Percentiles rank a stretch among this genome's conserved stretches.
Evolutionary conservation across 2,113 vertebrate genomes (phyloP).

Genomic region (Oreotrochilus melanogaster): DNA sequence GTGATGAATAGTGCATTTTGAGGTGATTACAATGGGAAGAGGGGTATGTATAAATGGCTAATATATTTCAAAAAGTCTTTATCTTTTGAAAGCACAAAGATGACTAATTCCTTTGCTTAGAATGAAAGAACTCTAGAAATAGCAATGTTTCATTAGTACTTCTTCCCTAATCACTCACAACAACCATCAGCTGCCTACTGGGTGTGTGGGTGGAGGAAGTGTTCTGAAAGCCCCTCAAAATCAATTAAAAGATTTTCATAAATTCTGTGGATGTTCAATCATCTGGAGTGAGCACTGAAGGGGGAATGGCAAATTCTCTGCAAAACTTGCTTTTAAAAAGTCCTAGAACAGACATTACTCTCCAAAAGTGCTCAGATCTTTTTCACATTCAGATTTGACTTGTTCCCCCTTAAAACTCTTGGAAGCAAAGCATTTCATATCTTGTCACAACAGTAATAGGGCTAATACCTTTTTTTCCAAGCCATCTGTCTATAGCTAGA

Average conservation of each 20-base stretch:
- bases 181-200: background rate
- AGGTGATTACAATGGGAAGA: background rate
- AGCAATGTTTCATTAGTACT: background rate
- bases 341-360: background rate
- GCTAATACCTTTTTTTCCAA: background rate
- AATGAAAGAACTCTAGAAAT: background rate
- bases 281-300: background rate
- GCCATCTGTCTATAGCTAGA: background rate
- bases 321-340: background rate
- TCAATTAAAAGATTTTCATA: background rate
- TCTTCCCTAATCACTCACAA: slow-evolving; percentile 15
- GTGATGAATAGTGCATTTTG: background rate
- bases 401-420: background rate
- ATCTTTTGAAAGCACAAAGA: background rate
- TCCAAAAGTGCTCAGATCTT: background rate
- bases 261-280: background rate
- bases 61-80: background rate
- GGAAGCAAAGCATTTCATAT: background rate
- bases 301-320: background rate
- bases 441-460: background rate
- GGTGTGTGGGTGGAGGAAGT: background rate
- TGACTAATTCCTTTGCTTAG: background rate
- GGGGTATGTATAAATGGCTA: background rate
- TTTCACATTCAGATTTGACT: background rate
- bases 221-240: slow-evolving; percentile 4